Conservation (phyloP, 2,888 invertebrate genomes). For the Trissolcus japonicus region DNA sequence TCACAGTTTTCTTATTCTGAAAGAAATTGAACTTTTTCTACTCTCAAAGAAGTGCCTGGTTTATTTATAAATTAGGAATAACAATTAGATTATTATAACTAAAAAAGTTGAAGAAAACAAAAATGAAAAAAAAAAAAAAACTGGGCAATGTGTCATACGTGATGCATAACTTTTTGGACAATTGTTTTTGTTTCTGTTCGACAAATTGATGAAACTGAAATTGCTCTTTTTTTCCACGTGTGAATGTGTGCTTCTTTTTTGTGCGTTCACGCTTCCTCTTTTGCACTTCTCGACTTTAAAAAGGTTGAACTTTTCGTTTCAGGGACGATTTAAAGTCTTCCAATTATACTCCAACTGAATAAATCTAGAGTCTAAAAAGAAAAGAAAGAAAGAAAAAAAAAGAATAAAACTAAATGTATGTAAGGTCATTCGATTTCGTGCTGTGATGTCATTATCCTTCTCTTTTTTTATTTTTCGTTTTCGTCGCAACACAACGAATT, state of each 20-base stretch:
- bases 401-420: conserved; percentile 43
- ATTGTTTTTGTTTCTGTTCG: conserved; percentile 32
- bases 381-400: conserved; percentile 6
- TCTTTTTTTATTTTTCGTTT: conserved; percentile 45
- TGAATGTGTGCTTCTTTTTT: conserved; percentile 52
- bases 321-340: conserved; percentile 59
- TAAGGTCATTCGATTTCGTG: conserved; percentile 50
- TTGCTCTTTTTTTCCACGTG: conserved; percentile 29
- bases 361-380: conserved; percentile 51
- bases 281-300: conserved; percentile 50
- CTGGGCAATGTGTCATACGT: conserved; percentile 57
- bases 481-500: conserved; percentile 48
- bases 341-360: conserved; percentile 58
- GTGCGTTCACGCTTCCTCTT: conserved; percentile 44
- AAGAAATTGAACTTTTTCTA: not conserved
- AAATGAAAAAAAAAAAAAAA: conserved; percentile 6
- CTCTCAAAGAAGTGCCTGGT: not conserved
- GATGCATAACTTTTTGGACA: conserved; percentile 54
- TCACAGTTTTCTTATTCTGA: not conserved
- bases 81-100: not conserved
- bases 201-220: conserved; percentile 2
- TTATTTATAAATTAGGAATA: not conserved
- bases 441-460: conserved; percentile 54
- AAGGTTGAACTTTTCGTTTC: conserved; percentile 58
- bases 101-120: not conserved